phyloP scores from a whole-genome alignment of 2,113 vertebrate genomes.

The Triplophysa siluroides region DNA sequence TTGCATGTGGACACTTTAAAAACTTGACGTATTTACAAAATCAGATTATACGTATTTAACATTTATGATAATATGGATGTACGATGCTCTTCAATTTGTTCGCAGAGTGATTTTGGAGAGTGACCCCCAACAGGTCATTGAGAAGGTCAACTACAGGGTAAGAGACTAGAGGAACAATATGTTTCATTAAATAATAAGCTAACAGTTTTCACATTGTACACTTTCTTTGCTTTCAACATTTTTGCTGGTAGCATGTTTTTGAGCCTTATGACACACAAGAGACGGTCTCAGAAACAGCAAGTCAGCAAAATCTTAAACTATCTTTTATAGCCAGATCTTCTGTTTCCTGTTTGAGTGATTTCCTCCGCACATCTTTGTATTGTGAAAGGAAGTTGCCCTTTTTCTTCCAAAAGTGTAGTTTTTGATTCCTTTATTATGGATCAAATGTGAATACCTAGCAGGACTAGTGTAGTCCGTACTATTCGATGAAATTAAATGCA shows the following conservation, averaged over 20 bases:
- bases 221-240: neutral
- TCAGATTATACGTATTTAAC: no score
- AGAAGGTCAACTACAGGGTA: slow-evolving; percentile 90
- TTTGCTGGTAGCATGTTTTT: neutral
- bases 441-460: neutral
- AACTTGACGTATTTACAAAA: no score
- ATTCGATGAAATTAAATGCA: neutral
- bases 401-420: neutral
- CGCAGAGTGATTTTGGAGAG: slow-evolving; percentile 90
- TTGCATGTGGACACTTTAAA: no score
- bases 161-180: slow-evolving; percentile 56
- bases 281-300: neutral
- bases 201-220: neutral
- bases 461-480: neutral
- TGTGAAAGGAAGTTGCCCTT: neutral
- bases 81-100: slow-evolving; percentile 44
- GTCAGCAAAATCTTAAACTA: neutral
- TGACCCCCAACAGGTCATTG: slow-evolving; percentile 87
- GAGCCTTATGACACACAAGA: neutral
- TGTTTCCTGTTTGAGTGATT: neutral
- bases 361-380: neutral
- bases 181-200: neutral
- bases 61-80: neutral
- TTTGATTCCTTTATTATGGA: neutral
- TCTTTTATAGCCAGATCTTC: neutral